Percentiles rank a stretch among this genome's conserved stretches.
Conservation (phyloP, 2,797 vertebrate species). For the Chelonia mydas region DNA sequence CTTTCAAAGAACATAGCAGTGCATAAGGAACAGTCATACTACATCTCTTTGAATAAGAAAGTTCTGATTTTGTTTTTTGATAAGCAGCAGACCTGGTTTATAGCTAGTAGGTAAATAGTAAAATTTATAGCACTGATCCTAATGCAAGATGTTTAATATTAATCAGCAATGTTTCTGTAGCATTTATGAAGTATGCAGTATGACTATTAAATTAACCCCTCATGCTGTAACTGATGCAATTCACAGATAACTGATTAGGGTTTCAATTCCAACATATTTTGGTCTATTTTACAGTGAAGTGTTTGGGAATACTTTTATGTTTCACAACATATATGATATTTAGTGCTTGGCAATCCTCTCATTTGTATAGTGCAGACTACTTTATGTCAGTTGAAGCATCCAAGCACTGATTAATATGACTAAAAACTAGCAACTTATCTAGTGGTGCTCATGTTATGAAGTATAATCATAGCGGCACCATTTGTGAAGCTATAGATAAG, state of each 20-base stretch:
- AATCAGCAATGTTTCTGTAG: constrained; percentile 12
- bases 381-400: constrained; percentile 58
- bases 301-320: constrained; percentile 60
- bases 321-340: constrained; percentile 66
- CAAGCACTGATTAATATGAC: constrained; percentile 71
- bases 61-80: constrained; percentile 58
- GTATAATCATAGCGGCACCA: constrained; percentile 68
- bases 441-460: constrained; percentile 68
- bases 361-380: constrained; percentile 54
- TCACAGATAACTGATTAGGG: background rate
- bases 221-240: constrained; percentile 6
- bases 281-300: constrained; percentile 2
- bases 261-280: constrained; percentile 61
- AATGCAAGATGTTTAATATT: constrained; percentile 57
- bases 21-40: constrained; percentile 50
- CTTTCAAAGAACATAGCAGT: constrained; percentile 50
- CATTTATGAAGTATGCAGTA: constrained; percentile 3
- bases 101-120: constrained; percentile 47
- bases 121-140: constrained; percentile 31
- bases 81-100: constrained; percentile 56
- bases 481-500: constrained; percentile 70
- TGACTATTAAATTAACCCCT: constrained; percentile 15
- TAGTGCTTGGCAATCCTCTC: constrained; percentile 28
- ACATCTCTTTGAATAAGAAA: constrained; percentile 60
- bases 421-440: constrained; percentile 74